These are phyloP conservation scores for Acanthosoma haemorrhoidale DNA, from an alignment of 2,888 invertebrate genomes.

Conservation along the genomic window DNA sequence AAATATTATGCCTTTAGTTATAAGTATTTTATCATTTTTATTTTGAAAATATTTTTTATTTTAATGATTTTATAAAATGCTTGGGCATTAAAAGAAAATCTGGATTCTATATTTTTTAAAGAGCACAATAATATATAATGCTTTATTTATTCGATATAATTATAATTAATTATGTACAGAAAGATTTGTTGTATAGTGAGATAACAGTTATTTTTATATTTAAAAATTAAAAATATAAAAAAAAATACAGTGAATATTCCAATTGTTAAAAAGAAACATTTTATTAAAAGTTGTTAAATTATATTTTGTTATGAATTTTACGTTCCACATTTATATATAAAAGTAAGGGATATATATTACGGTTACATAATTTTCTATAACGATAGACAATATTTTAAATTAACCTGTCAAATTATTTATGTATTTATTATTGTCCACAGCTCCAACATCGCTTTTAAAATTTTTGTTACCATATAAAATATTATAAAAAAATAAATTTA, in stretches of 20 bases:
- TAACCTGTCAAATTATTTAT: neutral
- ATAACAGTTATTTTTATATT: conserved; percentile 4
- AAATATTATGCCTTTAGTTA: neutral
- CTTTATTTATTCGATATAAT: neutral
- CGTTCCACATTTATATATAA: too few relatives aligned
- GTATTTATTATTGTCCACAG: neutral
- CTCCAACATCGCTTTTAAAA: neutral
- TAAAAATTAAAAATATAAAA: too few relatives aligned
- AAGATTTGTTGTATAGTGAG: neutral
- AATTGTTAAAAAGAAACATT: neutral
- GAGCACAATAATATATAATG: conserved; percentile 1
- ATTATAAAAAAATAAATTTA: neutral
- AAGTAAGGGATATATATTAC: neutral
- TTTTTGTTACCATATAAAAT: conserved; percentile 5
- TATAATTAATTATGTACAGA: neutral
- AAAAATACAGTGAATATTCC: conserved; percentile 3
- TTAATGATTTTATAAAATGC: neutral
- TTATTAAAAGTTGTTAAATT: neutral
- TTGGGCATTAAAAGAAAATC: neutral
- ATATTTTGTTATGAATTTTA: neutral
- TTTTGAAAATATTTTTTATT: neutral
- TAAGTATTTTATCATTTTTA: neutral
- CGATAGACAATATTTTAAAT: too few relatives aligned
- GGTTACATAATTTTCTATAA: neutral
- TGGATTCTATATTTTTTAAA: conserved; percentile 5